A percentile compares a stretch with the other conserved stretches of the same genome.
Evolutionary conservation across 2,888 invertebrate species (phyloP).

Genomic region (Rhagophthalmus giganteus): DNA sequence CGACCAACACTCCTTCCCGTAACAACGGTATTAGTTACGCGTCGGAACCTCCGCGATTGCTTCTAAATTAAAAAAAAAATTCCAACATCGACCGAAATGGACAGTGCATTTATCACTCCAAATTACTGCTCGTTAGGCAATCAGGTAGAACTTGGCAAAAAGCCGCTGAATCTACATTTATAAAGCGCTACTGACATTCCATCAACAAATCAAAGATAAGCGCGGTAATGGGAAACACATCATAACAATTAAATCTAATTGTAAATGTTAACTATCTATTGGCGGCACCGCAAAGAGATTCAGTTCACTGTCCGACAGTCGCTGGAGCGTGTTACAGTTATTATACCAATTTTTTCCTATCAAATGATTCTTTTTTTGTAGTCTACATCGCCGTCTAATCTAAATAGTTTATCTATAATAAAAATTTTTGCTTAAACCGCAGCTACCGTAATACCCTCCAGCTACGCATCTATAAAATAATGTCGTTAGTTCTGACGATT

Average conservation of each 20-base stretch:
- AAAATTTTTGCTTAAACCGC: constrained; percentile 22
- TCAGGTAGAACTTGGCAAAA: constrained; percentile 11
- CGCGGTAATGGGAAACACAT: constrained; percentile 30
- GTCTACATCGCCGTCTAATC: constrained; percentile 21
- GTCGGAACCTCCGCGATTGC: background rate
- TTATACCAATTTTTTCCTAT: constrained; percentile 30
- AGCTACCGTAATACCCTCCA: constrained; percentile 27
- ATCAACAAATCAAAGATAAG: constrained; percentile 27
- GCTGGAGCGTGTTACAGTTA: constrained; percentile 31
- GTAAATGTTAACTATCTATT: constrained; percentile 31
- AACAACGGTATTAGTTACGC: no score
- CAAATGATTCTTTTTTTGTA: constrained; percentile 17
- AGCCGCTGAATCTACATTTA: constrained; percentile 17
- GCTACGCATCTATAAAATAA: constrained; percentile 5
- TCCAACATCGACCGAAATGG: no score
- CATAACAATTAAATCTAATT: constrained; percentile 32
- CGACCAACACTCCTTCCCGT: no score
- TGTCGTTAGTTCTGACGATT: constrained; percentile 3
- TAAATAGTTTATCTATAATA: constrained; percentile 26
- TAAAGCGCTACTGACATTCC: constrained; percentile 24
- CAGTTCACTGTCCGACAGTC: constrained; percentile 31
- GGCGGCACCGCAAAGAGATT: constrained; percentile 30
- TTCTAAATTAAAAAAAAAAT: background rate
- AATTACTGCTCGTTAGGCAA: constrained; percentile 2
- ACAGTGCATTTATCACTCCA: no score